A percentile compares a stretch with the other conserved stretches of the same genome.
These are phyloP conservation scores for Myopa tessellatipennis DNA, from an alignment of 2,888 invertebrate genomes.

Conservation along the genomic window DNA sequence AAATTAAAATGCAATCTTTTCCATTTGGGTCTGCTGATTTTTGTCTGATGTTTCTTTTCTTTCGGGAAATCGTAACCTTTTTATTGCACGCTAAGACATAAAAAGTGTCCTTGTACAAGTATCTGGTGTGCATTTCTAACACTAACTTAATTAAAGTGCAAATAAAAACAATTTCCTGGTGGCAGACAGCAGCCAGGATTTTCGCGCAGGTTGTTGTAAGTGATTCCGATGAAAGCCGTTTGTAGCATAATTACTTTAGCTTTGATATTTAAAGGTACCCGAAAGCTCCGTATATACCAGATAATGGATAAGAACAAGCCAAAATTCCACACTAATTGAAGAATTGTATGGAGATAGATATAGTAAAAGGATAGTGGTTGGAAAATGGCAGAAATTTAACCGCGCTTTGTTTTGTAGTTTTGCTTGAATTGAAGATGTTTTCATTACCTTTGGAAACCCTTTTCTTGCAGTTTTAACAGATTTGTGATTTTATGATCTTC, in stretches of 20 bases:
- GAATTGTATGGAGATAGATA: background rate
- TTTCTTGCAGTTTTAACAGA: no score
- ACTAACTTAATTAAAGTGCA: constrained; percentile 42
- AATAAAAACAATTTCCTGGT: constrained; percentile 46
- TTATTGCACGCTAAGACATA: constrained; percentile 48
- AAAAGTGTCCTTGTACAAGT: constrained; percentile 10
- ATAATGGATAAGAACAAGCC: background rate
- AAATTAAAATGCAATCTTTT: background rate
- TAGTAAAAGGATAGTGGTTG: no score
- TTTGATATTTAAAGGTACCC: no score
- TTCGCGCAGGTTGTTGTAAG: background rate
- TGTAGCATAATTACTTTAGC: no score
- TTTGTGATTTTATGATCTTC: no score
- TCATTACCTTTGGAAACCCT: no score
- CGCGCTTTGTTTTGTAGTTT: no score
- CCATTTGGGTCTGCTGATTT: constrained; percentile 9
- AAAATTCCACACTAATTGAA: background rate
- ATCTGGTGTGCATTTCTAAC: constrained; percentile 35
- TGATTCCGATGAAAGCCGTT: background rate
- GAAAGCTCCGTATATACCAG: background rate
- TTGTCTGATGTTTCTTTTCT: constrained; percentile 14
- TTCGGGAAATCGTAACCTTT: constrained; percentile 44
- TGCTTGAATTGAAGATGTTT: no score
- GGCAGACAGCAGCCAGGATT: constrained; percentile 20
- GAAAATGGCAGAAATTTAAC: no score